Base-by-base conservation (phyloP, 2,797 vertebrate species). In the Enteromius trimaculatus region DNA sequence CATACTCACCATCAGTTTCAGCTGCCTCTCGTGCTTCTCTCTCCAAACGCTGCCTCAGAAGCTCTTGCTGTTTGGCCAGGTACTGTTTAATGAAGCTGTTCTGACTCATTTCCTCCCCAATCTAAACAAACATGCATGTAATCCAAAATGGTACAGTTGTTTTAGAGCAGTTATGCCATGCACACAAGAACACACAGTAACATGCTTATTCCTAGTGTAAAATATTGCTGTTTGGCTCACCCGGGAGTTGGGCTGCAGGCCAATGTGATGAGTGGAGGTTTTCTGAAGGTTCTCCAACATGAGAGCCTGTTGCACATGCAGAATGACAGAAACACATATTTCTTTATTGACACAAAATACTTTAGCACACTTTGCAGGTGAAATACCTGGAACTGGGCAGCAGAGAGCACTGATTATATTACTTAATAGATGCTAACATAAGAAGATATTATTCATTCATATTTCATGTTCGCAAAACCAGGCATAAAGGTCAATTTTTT, bases 21-120 rank as follows among this genome's bases (percentile, higher is more conserved):
- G 94, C 95, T 13, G 95, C 96, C 89, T 97, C 96, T 1, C 96
- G 93, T 4, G 96, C 97, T 90, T 98, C 97, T 88, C 95, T 95
- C 87, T 97, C 96, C 84, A 97, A 91, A 39, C 96, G 94, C 91
- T 97, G 97, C 82, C 95, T 92, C 83, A 97, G 93, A 37, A 98
- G 94, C 89, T 98, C 96, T 85, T 98, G 96, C 88, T 98, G 97
- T 91, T 97, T 97, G 71, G 96, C 97, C 89, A 98, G 93, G 93
- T 98, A 98, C 91, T 98, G 97, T 89, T 98, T 97, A 90, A 98
- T 98, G 87, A 98, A 97, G 92, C 96, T 97, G 93, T 98, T 98
- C 90, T 97, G 95, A 92, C 97, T 97, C 96, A 98, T 98, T 93
- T 98, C 97, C 91, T 98, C 97, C 0, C 96, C 97, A 87, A 98